Evolutionary conservation across 2,888 invertebrate genomes (phyloP).

Genomic region (Muschampia plurimacula): DNA sequence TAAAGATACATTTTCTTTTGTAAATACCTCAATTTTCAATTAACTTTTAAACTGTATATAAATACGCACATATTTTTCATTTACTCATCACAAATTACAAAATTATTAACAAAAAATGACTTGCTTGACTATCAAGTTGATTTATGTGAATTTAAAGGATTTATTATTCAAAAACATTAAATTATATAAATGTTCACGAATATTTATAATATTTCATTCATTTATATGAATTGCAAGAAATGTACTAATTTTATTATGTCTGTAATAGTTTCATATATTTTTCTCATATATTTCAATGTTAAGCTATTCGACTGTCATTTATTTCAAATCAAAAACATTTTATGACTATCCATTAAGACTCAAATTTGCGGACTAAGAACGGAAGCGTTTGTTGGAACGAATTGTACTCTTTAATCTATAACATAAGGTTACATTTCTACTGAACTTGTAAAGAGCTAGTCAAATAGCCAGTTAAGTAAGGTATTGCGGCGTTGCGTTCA

Average conservation of each 20-base stretch:
- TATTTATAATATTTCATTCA: not conserved
- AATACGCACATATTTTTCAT: no score
- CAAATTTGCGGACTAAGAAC: slow-evolving; percentile 6
- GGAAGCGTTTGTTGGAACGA: not conserved
- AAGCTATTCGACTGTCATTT: not conserved
- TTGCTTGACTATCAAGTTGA: no score
- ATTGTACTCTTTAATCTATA: slow-evolving; percentile 13
- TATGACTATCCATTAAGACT: not conserved
- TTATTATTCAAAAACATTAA: not conserved
- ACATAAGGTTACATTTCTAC: slow-evolving; percentile 22
- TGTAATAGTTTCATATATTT: not conserved
- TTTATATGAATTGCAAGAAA: not conserved
- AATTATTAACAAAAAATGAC: no score
- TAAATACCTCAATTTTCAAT: not conserved
- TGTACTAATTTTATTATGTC: not conserved
- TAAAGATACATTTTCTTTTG: no score
- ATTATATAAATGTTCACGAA: not conserved
- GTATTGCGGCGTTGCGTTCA: slow-evolving; percentile 3
- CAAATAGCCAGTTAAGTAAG: slow-evolving; percentile 27
- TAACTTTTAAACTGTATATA: not conserved
- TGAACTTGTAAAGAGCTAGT: slow-evolving; percentile 35
- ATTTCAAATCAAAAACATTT: not conserved
- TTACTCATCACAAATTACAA: no score
- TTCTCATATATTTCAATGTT: not conserved
- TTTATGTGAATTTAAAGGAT: no score